phyloP scores from a whole-genome alignment of 1,140 invertebrate species.

The Apocrypta bakeri region DNA sequence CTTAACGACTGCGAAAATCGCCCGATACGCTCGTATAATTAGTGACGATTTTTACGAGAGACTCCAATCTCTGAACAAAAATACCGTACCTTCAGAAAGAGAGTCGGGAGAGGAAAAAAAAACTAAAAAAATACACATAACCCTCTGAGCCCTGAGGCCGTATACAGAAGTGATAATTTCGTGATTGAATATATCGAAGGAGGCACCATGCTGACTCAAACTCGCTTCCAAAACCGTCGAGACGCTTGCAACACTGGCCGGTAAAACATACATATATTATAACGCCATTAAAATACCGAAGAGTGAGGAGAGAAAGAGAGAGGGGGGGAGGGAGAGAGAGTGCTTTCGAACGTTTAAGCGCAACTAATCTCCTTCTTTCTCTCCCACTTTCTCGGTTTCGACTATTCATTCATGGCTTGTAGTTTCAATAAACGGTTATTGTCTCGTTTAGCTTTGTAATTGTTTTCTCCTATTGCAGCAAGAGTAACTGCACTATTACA shows the following conservation, averaged over 20 bases:
- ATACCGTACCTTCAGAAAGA: background rate
- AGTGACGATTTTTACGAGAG: conserved; percentile 11
- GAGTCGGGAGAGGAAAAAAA: conserved; percentile 2
- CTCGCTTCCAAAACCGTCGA: conserved; percentile 58
- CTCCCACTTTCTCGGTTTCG: background rate
- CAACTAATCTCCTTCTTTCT: background rate
- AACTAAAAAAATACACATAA: background rate
- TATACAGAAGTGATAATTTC: conserved; percentile 74
- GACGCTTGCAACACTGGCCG: conserved; percentile 43
- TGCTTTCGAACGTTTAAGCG: background rate
- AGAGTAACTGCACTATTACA: no score
- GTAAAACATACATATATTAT: conserved; percentile 73
- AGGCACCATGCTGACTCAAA: conserved; percentile 68
- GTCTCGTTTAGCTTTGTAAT: background rate
- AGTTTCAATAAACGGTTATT: background rate
- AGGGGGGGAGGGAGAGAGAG: background rate
- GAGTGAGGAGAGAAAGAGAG: background rate
- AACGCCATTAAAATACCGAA: conserved; percentile 70
- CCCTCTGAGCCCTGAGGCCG: conserved; percentile 22
- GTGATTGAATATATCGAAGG: conserved; percentile 73
- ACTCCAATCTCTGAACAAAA: background rate
- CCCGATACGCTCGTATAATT: conserved; percentile 24
- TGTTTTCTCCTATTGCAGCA: background rate
- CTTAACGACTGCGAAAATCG: conserved; percentile 19
- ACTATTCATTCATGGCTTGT: conserved; percentile 3